These are phyloP conservation scores for Microctonus hyperodae DNA, from an alignment of 2,888 invertebrate species.

Conservation along the genomic window DNA sequence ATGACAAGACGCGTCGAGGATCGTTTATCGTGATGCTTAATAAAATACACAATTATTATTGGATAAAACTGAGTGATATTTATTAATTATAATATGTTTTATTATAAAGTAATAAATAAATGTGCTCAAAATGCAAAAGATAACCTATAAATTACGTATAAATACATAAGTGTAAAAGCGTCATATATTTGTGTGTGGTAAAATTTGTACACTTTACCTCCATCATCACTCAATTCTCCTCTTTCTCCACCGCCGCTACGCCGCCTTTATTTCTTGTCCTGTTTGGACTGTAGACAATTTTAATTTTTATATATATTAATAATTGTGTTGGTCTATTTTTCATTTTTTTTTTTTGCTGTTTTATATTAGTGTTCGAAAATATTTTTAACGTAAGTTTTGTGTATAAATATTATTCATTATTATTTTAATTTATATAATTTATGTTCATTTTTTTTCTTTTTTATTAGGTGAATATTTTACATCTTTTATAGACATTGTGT, in stretches of 20 bases:
- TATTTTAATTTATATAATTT: too few relatives aligned
- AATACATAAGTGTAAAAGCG: background rate
- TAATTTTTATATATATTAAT: too few relatives aligned
- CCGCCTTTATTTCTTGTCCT: constrained; percentile 21
- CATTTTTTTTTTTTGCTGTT: too few relatives aligned
- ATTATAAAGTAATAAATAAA: background rate
- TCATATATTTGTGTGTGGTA: background rate
- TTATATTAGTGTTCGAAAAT: too few relatives aligned
- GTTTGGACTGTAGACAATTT: constrained; percentile 26
- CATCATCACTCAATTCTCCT: constrained; percentile 15
- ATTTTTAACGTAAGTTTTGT: too few relatives aligned
- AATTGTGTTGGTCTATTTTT: too few relatives aligned
- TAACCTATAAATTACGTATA: background rate
- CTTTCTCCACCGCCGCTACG: constrained; percentile 19
- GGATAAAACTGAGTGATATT: background rate
- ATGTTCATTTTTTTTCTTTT: too few relatives aligned
- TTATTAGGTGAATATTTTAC: too few relatives aligned
- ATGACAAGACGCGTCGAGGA: constrained; percentile 59
- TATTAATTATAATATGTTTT: constrained; percentile 2
- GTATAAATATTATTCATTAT: too few relatives aligned
- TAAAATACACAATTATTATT: constrained; percentile 15
- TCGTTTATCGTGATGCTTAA: constrained; percentile 38
- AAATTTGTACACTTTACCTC: constrained; percentile 2
- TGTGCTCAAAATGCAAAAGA: background rate
- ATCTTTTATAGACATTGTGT: too few relatives aligned